Evolutionary conservation across 2,113 vertebrate genomes (phyloP).

Genomic region (Gobiocypris rarus): DNA sequence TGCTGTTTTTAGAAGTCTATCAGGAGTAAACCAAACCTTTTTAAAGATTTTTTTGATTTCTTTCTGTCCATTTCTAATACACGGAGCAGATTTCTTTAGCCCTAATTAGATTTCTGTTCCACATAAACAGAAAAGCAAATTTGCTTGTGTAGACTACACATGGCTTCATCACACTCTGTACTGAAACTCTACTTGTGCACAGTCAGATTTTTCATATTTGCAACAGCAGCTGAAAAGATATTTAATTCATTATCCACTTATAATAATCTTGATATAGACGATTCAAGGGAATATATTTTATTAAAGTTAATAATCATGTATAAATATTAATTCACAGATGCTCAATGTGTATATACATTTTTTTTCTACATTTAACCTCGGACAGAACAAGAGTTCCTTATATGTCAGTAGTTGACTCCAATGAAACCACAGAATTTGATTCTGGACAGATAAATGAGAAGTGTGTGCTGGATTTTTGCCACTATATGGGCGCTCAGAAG

Average conservation of each 20-base stretch:
- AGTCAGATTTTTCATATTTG: neutral
- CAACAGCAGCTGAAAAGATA: neutral
- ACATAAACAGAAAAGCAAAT: conserved; percentile 16
- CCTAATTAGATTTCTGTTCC: neutral
- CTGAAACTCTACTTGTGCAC: neutral
- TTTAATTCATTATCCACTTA: neutral
- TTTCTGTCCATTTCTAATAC: neutral
- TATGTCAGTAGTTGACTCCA: neutral
- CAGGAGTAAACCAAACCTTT: neutral
- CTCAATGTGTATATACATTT: neutral
- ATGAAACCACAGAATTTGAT: too few species aligned
- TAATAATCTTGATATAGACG: neutral
- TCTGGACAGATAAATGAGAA: neutral
- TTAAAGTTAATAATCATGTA: neutral
- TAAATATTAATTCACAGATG: neutral
- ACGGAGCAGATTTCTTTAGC: neutral
- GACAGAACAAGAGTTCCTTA: neutral
- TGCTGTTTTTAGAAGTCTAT: neutral
- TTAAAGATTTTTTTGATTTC: neutral
- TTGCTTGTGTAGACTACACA: conserved; percentile 18
- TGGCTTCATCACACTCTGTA: neutral
- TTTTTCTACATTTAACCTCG: neutral
- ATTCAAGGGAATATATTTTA: neutral
- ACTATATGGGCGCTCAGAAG: neutral
- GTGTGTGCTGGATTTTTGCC: neutral